phyloP scores from a whole-genome alignment of 2,888 invertebrate genomes.

The Magallana nippona region DNA sequence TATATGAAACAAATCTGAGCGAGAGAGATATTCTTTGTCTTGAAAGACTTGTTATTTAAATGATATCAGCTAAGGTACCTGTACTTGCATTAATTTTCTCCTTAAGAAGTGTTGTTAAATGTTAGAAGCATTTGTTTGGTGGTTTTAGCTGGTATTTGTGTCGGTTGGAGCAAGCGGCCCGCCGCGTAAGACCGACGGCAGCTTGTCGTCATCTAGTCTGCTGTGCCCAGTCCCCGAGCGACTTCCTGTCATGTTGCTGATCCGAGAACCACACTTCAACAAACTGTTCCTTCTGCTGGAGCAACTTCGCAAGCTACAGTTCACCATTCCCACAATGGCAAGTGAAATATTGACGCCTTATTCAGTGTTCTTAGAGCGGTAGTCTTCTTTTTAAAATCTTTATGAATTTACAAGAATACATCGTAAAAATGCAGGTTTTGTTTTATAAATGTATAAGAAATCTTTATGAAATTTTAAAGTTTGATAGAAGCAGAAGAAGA shows the following conservation, averaged over 20 bases:
- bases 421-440: neutral
- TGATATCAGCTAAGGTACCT: neutral
- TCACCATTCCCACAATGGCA: slow-evolving; percentile 71
- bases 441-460: no score
- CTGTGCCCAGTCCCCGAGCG: slow-evolving; percentile 90
- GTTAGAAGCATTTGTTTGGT: neutral
- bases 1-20: no score
- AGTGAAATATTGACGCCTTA: neutral
- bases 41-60: no score
- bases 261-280: slow-evolving; percentile 93
- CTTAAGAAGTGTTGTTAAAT: neutral
- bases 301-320: slow-evolving; percentile 92
- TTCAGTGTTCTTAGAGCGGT: neutral
- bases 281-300: slow-evolving; percentile 94
- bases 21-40: no score
- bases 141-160: slow-evolving; percentile 89
- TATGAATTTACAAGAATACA: neutral
- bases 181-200: slow-evolving; percentile 84
- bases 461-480: no score
- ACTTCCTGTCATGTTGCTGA: slow-evolving; percentile 90
- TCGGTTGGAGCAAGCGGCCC: slow-evolving; percentile 89
- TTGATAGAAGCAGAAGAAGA: no score
- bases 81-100: neutral
- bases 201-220: slow-evolving; percentile 91
- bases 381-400: no score